Evolutionary conservation across 2,797 vertebrate genomes (phyloP), one percentile per base, ranked within the genome.

Genomic region (Buphagus erythrorhynchus): DNA sequence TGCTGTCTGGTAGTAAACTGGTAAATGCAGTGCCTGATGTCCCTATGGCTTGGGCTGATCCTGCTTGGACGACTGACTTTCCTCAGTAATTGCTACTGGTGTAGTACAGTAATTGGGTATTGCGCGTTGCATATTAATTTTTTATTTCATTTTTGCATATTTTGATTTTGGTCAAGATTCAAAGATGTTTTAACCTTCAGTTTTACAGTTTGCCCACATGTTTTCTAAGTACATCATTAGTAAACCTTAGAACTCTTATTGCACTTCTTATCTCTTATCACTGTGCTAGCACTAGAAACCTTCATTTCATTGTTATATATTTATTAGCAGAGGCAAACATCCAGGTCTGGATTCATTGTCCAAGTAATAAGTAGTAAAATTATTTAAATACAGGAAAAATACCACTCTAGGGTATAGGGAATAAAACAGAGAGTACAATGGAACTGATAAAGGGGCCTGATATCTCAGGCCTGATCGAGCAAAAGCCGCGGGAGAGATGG

Each of bases 301-400:
- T 87, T 93, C 1, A 63, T 87, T 95, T 97, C 31, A 46, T 89
- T 95, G 68, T 81, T 90, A 73, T 52, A 51, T 91, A 55, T 86
- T 94, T 74, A 81, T 93, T 94, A 95, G 48, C 2, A 12, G 71
- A 59, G 71, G 71, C 48, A 94, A 93, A 93, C 25, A 55, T 19
- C 75, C 61, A 58, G 45, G 48, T 68, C 74, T 95, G 77, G 63
- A 81, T 91, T 94, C 19, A 45, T 76, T 83, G 55, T 42, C 62
- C 26, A 17, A 85, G 31, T 97, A 93, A 91, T 90, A 71, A 71
- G 76, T 61, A 71, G 52, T 78, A 76, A 57, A 67, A 59, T 68
- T n/a, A 76, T 68, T 94, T 92, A 72, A 85, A 84, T 63, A 72
- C 15, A 29, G 51, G 42, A 76, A 87, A 83, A 93, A 74, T n/a